Percentiles rank a stretch among this genome's conserved stretches.
phyloP scores from a whole-genome alignment of 1,140 invertebrate species.

The Musca vetustissima region DNA sequence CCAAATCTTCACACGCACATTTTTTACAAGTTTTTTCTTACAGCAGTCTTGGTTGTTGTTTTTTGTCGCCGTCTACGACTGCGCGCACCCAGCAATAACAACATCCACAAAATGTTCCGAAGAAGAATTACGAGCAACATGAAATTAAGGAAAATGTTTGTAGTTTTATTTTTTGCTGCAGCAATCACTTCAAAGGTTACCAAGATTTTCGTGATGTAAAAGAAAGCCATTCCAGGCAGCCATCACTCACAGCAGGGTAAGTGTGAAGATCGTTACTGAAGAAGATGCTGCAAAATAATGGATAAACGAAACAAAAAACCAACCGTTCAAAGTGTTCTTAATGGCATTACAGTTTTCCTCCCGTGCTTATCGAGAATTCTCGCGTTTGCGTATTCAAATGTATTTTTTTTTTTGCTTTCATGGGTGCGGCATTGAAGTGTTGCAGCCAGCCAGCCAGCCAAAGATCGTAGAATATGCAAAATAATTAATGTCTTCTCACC shows the following conservation, averaged over 20 bases:
- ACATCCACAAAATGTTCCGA: neutral
- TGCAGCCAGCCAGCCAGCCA: neutral
- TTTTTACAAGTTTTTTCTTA: neutral
- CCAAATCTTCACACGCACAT: slow-evolving; percentile 21
- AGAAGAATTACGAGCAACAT: neutral
- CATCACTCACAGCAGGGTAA: slow-evolving; percentile 22
- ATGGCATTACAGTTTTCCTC: neutral
- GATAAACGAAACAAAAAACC: slow-evolving; percentile 9
- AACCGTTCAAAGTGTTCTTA: neutral
- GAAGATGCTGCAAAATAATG: neutral
- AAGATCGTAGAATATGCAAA: slow-evolving; percentile 4
- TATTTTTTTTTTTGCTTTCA: no score
- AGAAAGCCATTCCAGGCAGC: neutral
- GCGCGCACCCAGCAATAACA: neutral
- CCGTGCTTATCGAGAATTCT: slow-evolving; percentile 5
- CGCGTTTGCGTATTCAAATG: slow-evolving; percentile 1
- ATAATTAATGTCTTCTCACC: slow-evolving; percentile 21
- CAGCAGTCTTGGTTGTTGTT: no score
- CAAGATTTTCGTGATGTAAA: no score
- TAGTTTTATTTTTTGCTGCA: no score
- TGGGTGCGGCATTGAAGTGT: slow-evolving; percentile 11
- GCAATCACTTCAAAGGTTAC: no score
- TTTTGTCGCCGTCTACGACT: neutral
- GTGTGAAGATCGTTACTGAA: slow-evolving; percentile 13
- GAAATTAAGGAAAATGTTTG: no score